Evolutionary conservation across 2,113 vertebrate genomes (phyloP).

Genomic region (Ginglymostoma cirratum): DNA sequence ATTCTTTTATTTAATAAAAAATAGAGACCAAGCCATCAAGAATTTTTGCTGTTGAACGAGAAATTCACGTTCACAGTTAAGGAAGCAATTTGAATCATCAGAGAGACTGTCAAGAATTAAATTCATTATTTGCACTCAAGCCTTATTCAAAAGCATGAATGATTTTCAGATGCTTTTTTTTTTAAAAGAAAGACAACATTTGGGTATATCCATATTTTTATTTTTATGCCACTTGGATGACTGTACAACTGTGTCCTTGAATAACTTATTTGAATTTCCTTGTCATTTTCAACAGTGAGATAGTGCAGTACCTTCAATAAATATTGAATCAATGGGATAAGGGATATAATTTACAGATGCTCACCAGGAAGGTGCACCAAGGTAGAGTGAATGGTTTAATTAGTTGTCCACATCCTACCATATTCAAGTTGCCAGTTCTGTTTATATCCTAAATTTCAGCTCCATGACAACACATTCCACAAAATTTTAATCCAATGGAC

Average conservation of each 20-base stretch:
- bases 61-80: neutral
- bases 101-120: neutral
- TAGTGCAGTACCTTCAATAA: neutral
- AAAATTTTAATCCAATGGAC: neutral
- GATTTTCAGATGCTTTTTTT: neutral
- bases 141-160: neutral
- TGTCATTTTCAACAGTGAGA: neutral
- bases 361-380: neutral
- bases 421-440: slow-evolving; percentile 16
- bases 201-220: neutral
- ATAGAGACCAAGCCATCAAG: neutral
- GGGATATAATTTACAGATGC: slow-evolving; percentile 17
- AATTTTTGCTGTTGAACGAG: neutral
- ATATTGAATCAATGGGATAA: neutral
- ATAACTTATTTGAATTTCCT: neutral
- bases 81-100: neutral
- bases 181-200: neutral
- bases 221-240: neutral
- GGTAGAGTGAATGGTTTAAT: neutral
- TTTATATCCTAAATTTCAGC: slow-evolving; percentile 16
- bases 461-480: slow-evolving; percentile 5
- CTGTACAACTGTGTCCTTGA: neutral
- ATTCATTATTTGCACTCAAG: neutral
- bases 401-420: neutral
- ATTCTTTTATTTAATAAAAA: neutral